Conservation (phyloP, 1,140 invertebrate genomes). For the Drosophila pachea region DNA sequence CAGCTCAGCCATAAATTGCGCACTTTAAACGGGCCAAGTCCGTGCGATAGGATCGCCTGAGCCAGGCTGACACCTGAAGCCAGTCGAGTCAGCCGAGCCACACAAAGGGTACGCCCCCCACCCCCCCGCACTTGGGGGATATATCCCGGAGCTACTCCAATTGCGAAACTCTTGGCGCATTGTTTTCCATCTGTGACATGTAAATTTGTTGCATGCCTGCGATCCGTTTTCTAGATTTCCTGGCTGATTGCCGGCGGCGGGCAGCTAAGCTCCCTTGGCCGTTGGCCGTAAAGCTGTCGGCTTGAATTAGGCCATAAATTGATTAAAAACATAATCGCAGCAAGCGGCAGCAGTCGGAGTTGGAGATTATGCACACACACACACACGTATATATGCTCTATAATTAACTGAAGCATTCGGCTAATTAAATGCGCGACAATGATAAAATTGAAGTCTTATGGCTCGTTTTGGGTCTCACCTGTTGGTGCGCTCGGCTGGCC, state of each 20-base stretch:
- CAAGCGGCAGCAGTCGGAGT: not conserved
- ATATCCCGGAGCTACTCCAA: slow-evolving; percentile 53
- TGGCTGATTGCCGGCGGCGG: slow-evolving; percentile 38
- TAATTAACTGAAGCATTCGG: slow-evolving; percentile 12
- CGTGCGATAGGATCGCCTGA: slow-evolving; percentile 16
- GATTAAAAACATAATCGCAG: slow-evolving; percentile 33
- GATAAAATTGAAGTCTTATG: slow-evolving; percentile 45
- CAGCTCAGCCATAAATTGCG: slow-evolving; percentile 70
- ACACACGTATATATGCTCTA: not conserved
- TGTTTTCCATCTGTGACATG: slow-evolving; percentile 51
- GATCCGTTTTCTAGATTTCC: not conserved
- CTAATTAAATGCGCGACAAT: slow-evolving; percentile 66
- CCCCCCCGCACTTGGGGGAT: too few relatives aligned
- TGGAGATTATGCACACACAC: too few relatives aligned
- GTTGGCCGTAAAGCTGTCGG: slow-evolving; percentile 33
- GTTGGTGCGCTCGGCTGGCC: not conserved
- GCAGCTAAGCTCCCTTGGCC: slow-evolving; percentile 40
- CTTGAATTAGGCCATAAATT: slow-evolving; percentile 49
- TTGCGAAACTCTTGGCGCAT: slow-evolving; percentile 62
- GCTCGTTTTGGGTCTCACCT: slow-evolving; percentile 16
- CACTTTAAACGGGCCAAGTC: slow-evolving; percentile 57
- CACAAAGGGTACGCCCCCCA: too few relatives aligned
- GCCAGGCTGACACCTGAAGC: slow-evolving; percentile 61
- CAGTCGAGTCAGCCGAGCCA: slow-evolving; percentile 24
- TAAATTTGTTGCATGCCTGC: slow-evolving; percentile 53